phyloP scores from a whole-genome alignment of 2,888 invertebrate species.

The Patella pellucida region DNA sequence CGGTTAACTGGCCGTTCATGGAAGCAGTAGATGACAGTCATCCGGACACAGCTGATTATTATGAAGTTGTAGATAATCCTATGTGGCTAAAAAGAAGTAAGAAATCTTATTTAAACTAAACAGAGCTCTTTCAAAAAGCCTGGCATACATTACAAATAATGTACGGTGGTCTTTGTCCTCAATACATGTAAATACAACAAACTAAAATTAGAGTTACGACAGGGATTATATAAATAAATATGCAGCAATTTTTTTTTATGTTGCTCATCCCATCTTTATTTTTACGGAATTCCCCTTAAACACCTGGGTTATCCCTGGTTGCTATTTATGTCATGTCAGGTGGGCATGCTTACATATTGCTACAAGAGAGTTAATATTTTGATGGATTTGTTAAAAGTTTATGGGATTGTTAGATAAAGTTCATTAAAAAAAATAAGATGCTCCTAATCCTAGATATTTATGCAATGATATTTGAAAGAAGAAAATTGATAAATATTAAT shows the following conservation, averaged over 20 bases:
- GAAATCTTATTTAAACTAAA: constrained; percentile 30
- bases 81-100: constrained; percentile 73
- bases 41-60: constrained; percentile 70
- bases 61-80: constrained; percentile 71
- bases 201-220: neutral
- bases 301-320: constrained; percentile 14
- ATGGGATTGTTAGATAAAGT: no score
- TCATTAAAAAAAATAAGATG: no score
- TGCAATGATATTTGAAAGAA: no score
- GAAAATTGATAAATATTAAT: no score
- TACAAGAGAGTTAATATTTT: no score
- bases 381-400: no score
- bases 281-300: constrained; percentile 25
- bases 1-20: constrained; percentile 71
- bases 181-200: neutral
- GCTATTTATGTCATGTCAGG: constrained; percentile 17
- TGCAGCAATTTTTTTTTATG: neutral
- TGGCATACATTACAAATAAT: neutral
- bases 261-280: neutral
- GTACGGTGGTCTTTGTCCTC: neutral
- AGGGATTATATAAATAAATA: no score
- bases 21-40: constrained; percentile 68
- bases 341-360: no score
- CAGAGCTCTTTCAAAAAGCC: no score
- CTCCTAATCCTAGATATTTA: no score